Evolutionary conservation across 2,797 vertebrate species (phyloP), one percentile per base, ranked within the genome.

Genomic region (Myotis pilosus): DNA sequence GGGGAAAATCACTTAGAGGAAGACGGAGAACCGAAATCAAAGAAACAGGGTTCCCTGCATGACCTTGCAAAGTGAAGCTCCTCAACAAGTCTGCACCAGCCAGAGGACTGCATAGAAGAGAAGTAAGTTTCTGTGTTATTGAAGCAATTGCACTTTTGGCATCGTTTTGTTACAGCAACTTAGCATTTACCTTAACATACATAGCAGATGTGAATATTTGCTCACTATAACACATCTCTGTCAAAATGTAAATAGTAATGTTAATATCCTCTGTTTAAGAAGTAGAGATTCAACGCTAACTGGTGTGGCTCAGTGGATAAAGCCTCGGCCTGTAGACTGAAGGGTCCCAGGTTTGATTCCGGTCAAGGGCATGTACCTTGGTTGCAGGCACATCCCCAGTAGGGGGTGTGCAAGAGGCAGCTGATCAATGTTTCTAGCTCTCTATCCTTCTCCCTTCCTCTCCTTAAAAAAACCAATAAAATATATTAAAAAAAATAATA

Each of bases 191-290:
- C 20, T 81, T 86, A 89, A 82, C 19, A 62, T 30, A 23, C 38
- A 55, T 10, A 69, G 25, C 22, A 72, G 68, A 38, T 49, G 66
- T 9, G 5, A 92, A 38, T 84, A 47, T 91, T 94, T 83, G 22
- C 23, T 86, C 89, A 49, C 15, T 85, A 23, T 57, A 84, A 62
- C 62, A 87, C 44, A 84, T 51, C 23, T 68, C 83, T 92, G n/a
- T 91, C 6, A 62, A 85, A 87, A 55, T 38, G 20, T 90, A 76
- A 95, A 75, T 12, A 72, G 66, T 78, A 60, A 72, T 64, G 10
- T 36, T 93, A 83, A 64, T 36, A 71, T 80, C 28, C 28, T 87
- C n/a, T 79, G n/a, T 87, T 88, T 66, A 85, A 78, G 55, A 88
- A 68, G 30, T 57, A 2, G 10, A 85, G 55, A 22, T 38, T 68